Evolutionary conservation across 2,113 vertebrate genomes (phyloP).

Genomic region (Morone chrysops): DNA sequence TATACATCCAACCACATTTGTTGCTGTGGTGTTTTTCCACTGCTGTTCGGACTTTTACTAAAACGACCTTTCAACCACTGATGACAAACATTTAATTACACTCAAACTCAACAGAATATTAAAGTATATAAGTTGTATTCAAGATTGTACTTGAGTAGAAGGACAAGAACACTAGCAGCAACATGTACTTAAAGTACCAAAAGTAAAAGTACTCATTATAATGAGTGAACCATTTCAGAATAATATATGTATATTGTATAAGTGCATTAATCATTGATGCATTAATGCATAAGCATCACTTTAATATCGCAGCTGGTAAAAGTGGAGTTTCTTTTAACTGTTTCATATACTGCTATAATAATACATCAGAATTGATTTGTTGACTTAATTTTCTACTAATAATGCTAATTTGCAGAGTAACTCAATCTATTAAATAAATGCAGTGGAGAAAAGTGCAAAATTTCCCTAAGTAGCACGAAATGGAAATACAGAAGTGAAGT

Average conservation of each 20-base stretch:
- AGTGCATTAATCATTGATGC: background rate
- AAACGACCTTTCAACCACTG: background rate
- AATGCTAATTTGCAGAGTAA: background rate
- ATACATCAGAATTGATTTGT: too few species aligned
- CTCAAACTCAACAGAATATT: background rate
- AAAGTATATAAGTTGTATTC: background rate
- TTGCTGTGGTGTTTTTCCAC: background rate
- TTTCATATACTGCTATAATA: too few species aligned
- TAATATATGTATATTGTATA: background rate
- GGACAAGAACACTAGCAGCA: background rate
- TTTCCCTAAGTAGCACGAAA: background rate
- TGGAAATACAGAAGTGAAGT: background rate
- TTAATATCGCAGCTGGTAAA: background rate
- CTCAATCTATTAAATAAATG: background rate
- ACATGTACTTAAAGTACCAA: too few species aligned
- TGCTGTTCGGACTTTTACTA: background rate
- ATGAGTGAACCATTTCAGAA: background rate
- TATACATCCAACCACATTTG: too few species aligned
- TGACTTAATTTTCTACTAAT: background rate
- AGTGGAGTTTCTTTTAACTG: too few species aligned
- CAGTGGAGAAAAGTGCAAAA: background rate
- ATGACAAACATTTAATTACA: background rate
- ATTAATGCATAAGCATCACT: background rate
- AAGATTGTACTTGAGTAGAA: background rate
- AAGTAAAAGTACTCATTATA: too few species aligned